These are phyloP conservation scores for Drosophila hamatofila DNA, from an alignment of 2,888 invertebrate genomes.

Conservation along the genomic window DNA sequence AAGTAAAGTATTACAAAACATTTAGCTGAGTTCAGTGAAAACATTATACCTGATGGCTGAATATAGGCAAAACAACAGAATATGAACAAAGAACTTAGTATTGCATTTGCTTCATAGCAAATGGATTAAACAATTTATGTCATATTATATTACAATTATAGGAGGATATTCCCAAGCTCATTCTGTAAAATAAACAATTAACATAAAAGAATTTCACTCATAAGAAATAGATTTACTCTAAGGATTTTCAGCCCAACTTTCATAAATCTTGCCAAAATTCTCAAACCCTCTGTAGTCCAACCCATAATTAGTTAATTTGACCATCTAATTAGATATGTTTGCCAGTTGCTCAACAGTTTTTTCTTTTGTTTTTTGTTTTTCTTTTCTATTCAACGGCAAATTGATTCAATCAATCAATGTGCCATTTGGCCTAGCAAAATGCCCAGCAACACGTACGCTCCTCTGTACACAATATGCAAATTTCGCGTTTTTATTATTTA, in stretches of 20 bases:
- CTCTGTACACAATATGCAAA: conserved; percentile 13
- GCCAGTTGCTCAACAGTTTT: not conserved
- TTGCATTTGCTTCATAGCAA: not conserved
- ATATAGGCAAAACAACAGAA: too few species aligned
- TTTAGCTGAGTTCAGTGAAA: too few species aligned
- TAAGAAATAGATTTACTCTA: not conserved
- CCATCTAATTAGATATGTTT: conserved; percentile 11
- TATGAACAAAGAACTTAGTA: not conserved
- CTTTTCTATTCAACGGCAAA: conserved; percentile 1
- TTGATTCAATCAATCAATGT: conserved; percentile 49
- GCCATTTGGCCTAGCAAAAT: conserved; percentile 5
- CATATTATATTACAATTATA: not conserved
- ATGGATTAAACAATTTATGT: not conserved
- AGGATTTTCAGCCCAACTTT: not conserved
- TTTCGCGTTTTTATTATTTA: conserved; percentile 50
- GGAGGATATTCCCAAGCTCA: not conserved
- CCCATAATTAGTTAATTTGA: conserved; percentile 9
- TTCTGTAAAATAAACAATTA: too few species aligned
- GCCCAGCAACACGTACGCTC: conserved; percentile 19
- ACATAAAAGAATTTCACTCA: not conserved
- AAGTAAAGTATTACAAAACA: too few species aligned
- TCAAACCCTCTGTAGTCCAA: too few species aligned
- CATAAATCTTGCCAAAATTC: not conserved
- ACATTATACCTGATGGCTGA: too few species aligned
- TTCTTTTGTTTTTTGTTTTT: too few species aligned